phyloP scores from a whole-genome alignment of 2,113 vertebrate species.

The Platysternon megacephalum region DNA sequence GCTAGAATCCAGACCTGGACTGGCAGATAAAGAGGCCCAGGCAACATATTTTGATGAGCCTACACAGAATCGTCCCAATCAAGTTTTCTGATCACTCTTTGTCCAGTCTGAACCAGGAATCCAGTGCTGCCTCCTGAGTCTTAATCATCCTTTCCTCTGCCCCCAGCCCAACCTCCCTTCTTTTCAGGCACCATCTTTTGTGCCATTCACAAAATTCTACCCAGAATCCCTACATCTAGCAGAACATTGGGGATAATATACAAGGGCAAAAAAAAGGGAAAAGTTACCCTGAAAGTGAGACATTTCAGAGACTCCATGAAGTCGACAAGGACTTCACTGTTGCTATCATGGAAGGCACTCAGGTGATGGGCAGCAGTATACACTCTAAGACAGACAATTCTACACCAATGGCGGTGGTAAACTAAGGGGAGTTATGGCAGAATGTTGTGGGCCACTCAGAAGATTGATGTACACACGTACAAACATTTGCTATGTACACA shows the following conservation, averaged over 20 bases:
- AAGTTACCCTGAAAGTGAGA: not conserved
- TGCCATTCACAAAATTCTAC: not conserved
- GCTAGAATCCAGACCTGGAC: not conserved
- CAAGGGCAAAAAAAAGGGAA: not conserved
- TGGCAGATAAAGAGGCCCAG: not conserved
- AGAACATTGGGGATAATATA: not conserved
- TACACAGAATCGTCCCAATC: not conserved
- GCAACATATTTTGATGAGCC: not conserved
- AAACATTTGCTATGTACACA: too few species aligned
- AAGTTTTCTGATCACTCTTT: accelerated
- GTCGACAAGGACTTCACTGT: not conserved
- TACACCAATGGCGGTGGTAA: not conserved
- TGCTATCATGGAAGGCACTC: not conserved
- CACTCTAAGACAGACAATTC: not conserved
- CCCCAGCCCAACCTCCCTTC: not conserved
- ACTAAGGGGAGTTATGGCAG: not conserved
- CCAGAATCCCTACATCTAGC: not conserved
- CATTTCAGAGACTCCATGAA: not conserved
- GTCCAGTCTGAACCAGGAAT: not conserved
- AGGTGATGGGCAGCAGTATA: not conserved
- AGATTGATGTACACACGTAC: too few species aligned
- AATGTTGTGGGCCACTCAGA: not conserved
- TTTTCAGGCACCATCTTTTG: not conserved
- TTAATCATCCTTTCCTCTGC: not conserved
- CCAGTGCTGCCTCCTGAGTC: accelerated